Evolutionary conservation across 2,888 invertebrate species (phyloP).

Genomic region (Lobophora halterata): DNA sequence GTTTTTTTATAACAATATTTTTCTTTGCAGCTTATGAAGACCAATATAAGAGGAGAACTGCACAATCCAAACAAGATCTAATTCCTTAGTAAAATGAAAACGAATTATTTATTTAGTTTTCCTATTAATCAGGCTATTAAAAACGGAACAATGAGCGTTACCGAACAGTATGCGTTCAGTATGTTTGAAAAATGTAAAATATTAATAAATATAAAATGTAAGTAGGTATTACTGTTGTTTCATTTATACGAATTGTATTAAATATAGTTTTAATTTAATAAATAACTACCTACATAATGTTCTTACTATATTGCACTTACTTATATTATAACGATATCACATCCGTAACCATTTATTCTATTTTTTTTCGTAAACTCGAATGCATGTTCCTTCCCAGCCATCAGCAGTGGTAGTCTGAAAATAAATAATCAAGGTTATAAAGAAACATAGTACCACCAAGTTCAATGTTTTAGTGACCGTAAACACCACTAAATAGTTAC

Average conservation of each 20-base stretch:
- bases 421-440: conserved; percentile 12
- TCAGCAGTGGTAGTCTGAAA: conserved; percentile 61
- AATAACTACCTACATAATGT: conserved; percentile 1
- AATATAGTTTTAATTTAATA: conserved; percentile 2
- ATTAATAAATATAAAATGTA: not conserved
- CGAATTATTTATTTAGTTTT: too few relatives aligned
- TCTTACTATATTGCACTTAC: not conserved
- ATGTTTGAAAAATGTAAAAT: too few relatives aligned
- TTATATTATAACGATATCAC: not conserved
- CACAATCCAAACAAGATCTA: conserved; percentile 44
- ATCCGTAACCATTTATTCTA: conserved; percentile 11
- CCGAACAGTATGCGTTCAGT: too few relatives aligned
- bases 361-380: conserved; percentile 49
- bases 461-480: too few relatives aligned
- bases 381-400: conserved; percentile 54
- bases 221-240: too few relatives aligned
- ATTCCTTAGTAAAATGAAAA: too few relatives aligned
- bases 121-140: too few relatives aligned
- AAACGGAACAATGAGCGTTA: too few relatives aligned
- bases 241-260: too few relatives aligned
- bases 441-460: too few relatives aligned
- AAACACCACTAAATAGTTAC: too few relatives aligned
- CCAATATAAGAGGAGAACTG: conserved; percentile 64
- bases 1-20: too few relatives aligned
- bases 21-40: conserved; percentile 67